Conservation (phyloP, 2,888 invertebrate genomes). For the Zygogramma bicolorata region DNA sequence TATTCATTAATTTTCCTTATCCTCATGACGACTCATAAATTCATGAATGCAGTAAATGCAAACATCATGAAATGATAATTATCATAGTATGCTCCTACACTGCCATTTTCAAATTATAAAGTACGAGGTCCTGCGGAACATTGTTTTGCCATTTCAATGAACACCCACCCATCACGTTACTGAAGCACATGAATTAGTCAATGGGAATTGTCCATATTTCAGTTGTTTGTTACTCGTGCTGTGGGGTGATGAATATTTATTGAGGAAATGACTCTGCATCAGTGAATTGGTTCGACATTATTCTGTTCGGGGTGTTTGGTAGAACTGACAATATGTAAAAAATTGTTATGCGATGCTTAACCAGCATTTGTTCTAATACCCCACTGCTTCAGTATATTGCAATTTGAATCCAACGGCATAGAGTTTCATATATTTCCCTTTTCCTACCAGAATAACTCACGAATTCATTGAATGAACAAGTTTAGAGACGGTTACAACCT, state of each 20-base stretch:
- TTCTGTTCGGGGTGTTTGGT: background rate
- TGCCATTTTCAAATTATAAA: background rate
- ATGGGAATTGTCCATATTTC: background rate
- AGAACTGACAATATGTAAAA: background rate
- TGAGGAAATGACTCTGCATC: background rate
- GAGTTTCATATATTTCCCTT: too few relatives aligned
- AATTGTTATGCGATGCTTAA: background rate
- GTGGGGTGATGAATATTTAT: slow-evolving; percentile 3
- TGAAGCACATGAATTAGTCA: background rate
- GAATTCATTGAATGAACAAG: too few relatives aligned
- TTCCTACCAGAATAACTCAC: too few relatives aligned
- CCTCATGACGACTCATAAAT: background rate
- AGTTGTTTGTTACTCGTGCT: background rate
- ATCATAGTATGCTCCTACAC: slow-evolving; percentile 6
- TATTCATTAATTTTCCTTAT: background rate
- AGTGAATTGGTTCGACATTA: background rate
- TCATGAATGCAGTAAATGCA: background rate
- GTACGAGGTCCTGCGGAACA: background rate
- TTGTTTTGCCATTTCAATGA: slow-evolving; percentile 9
- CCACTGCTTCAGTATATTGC: too few relatives aligned
- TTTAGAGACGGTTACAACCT: too few relatives aligned
- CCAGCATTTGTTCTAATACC: too few relatives aligned
- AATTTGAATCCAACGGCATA: too few relatives aligned
- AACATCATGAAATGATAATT: slow-evolving; percentile 4
- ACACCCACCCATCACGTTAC: slow-evolving; percentile 1